Base-by-base conservation (phyloP, 2,888 invertebrate species). In the Dryadula phaetusa region DNA sequence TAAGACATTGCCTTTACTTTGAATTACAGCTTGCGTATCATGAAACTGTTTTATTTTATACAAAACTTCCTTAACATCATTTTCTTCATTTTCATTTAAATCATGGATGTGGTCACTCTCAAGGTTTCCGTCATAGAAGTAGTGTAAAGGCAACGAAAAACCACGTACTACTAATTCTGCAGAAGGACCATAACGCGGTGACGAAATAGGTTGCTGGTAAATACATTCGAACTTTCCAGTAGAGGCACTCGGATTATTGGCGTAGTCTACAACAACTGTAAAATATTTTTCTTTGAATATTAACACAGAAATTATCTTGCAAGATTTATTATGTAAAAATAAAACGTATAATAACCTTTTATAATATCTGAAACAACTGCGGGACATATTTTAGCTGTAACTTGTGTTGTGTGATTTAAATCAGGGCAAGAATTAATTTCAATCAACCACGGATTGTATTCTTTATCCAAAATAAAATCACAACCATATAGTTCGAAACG, bases 341-440 rank as follows among this genome's bases (percentile, higher is more conserved):
- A 10, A 8, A 16, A 16, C 0, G 10, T 28, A 61, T 40, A 22
- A 18, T 20, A 70, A 95, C 98, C 98, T 95, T 98, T 98, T 62
- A 98, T 94, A 22, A 97, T 94, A 87, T 98, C 98, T 76, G 97
- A 95, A 18, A 98, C 85, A 4, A 97, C 97, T 75, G 94, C 94
- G 3, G 96, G 95, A 82, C 98, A 98, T 82, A 98, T 95, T 73
- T 95, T 94, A 0, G 96, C 95, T 0, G 98, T 98, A 12, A 98
- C 95, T 66, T 94, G 94, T 0, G 98, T 98, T 28, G 97, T 97
- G 22, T 95, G 93, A 70, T 94, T 93, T 86, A 98, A 94, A 85
- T 97, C 96, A 0, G 98, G 98, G 79, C 96, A 96, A 1, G 97
- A 96, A 90, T 99, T 98, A 73, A 98, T 98, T 92, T 99, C 98